Percentiles rank a stretch among this genome's conserved stretches.
These are phyloP conservation scores for Peromyscus melanophrys DNA, from an alignment of 2,797 vertebrate species.

Conservation along the genomic window DNA sequence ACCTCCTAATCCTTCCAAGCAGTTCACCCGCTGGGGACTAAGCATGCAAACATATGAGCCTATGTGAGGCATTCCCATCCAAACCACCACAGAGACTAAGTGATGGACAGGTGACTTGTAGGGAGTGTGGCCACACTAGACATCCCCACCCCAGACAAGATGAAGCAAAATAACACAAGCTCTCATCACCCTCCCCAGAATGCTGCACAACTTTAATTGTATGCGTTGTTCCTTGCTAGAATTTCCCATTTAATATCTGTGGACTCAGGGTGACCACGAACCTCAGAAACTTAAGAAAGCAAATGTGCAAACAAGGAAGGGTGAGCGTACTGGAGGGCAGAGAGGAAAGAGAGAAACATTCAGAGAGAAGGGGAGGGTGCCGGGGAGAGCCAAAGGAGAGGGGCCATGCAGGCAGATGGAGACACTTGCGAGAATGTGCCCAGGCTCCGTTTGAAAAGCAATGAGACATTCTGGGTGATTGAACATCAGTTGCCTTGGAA, in stretches of 20 bases:
- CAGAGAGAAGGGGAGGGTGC: not conserved
- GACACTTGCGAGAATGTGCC: not conserved
- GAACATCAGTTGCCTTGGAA: not conserved
- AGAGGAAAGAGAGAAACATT: not conserved
- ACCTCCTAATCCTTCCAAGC: not conserved
- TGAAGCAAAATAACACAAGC: not conserved
- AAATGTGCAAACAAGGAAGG: not conserved
- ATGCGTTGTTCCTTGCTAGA: not conserved
- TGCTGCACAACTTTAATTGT: not conserved
- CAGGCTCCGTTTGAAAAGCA: not conserved
- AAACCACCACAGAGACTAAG: not conserved
- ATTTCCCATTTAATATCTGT: not conserved
- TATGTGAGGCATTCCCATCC: not conserved
- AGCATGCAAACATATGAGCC: not conserved
- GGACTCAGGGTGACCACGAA: not conserved
- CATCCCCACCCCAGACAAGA: not conserved
- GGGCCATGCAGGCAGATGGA: not conserved
- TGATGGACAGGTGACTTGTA: not conserved
- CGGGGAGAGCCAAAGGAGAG: not conserved
- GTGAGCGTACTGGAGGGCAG: not conserved
- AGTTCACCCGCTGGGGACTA: not conserved
- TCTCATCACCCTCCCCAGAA: not conserved
- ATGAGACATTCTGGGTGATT: not conserved
- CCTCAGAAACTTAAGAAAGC: not conserved
- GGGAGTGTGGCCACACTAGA: not conserved